Evolutionary conservation across 2,888 invertebrate species (phyloP), one percentile per base, ranked within the genome.

Genomic region (Osmoderma eremita): DNA sequence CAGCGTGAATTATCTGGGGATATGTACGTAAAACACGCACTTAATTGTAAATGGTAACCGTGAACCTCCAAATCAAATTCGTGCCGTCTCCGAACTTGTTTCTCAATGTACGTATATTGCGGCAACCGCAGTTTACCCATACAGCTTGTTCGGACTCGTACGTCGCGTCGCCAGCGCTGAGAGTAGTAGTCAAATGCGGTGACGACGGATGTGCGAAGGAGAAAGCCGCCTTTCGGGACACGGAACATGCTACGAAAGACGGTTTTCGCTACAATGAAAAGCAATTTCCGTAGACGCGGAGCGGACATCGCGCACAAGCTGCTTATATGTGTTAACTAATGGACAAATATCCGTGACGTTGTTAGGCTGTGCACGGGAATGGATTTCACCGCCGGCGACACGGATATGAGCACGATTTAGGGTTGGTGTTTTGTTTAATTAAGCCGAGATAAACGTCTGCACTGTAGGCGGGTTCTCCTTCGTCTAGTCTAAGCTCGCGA

Each of bases 281-380:
- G 65, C 65, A 65, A 65, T 65, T 65, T 65, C 65, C 65, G 65
- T 38, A 58, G 30, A 49, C 56, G 56, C 39, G 24, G 41, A 36
- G 17, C 36, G 36, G 15, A 12, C 45, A 45, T 30, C 48, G n/a
- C 18, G 48, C 18, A 45, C 45, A 61, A 61, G 30, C 58, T 36
- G 58, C 30, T 61, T 61, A 61, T 63, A 53, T 51, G 63, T 65
- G 65, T 56, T 56, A 48, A 65, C 65, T 58, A 65, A 65, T 65
- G 65, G 58, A 65, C 65, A 56, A 65, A 65, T 65, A 65, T 65
- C 56, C 65, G 56, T 41, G 48, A 61, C 45, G 58, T 20, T n/a
- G 24, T 61, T 30, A 45, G 45, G 15, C n/a, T 15, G 15, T 8
- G 15, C 56, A 20, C 48, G 8, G 24, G 58, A 39, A 53, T 17